Evolutionary conservation across 2,113 vertebrate species (phyloP).

Genomic region (Peromyscus californicus): DNA sequence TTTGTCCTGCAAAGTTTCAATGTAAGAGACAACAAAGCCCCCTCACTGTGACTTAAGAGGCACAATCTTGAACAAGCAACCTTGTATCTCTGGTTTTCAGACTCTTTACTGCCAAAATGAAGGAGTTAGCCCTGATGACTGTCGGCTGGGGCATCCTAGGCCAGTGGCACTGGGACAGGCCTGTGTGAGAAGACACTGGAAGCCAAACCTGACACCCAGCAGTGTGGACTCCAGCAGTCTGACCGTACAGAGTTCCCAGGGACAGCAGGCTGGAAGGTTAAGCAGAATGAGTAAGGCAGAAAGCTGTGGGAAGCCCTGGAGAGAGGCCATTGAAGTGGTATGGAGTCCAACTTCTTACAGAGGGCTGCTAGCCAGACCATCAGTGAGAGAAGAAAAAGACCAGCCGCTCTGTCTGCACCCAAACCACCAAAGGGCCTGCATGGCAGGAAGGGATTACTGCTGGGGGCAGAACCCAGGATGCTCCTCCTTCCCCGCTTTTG

Average conservation of each 20-base stretch:
- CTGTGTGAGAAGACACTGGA: background rate
- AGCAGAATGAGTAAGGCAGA: background rate
- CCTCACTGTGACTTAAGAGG: background rate
- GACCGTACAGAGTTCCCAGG: background rate
- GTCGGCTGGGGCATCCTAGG: background rate
- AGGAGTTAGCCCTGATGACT: background rate
- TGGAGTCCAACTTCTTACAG: background rate
- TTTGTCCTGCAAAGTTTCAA: background rate
- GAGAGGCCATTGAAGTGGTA: background rate
- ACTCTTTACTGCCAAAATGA: background rate
- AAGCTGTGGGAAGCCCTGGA: background rate
- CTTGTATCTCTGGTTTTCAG: background rate
- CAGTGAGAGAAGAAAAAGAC: background rate
- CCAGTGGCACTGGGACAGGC: background rate
- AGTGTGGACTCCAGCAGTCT: background rate
- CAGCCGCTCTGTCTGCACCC: slow-evolving; percentile 65
- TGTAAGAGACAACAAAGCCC: slow-evolving; percentile 7
- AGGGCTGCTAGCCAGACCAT: slow-evolving; percentile 6
- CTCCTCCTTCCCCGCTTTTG: slow-evolving; percentile 59
- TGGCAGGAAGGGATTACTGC: slow-evolving; percentile 76
- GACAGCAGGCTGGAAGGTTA: background rate
- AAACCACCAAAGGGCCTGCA: slow-evolving; percentile 35
- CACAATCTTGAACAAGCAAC: background rate
- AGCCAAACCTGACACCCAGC: background rate
- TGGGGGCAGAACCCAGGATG: slow-evolving; percentile 75